A percentile compares a stretch with the other conserved stretches of the same genome.
phyloP scores from a whole-genome alignment of 2,797 vertebrate genomes.

The Amazona finschi region DNA sequence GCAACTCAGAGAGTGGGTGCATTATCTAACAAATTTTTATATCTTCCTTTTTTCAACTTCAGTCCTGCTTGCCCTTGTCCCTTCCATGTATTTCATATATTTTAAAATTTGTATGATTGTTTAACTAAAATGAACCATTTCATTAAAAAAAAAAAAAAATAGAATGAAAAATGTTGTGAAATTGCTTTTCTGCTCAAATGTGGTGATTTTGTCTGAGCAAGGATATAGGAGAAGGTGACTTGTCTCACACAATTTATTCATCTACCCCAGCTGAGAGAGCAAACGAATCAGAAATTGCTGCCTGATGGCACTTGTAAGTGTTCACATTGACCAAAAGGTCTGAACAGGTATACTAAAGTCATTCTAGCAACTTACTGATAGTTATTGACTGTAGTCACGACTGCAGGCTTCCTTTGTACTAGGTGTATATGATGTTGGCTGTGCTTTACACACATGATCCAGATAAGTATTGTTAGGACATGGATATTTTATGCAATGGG shows the following conservation, averaged over 20 bases:
- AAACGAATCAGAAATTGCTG: not conserved
- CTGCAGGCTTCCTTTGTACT: not conserved
- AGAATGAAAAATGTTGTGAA: not conserved
- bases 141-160: not conserved
- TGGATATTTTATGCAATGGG: not conserved
- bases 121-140: not conserved
- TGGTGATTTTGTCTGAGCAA: not conserved
- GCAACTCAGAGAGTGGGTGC: not conserved
- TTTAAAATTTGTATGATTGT: not conserved
- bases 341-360: not conserved
- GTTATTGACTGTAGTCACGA: not conserved
- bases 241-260: not conserved
- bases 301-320: not conserved
- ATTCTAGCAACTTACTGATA: not conserved
- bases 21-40: rapidly evolving
- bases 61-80: not conserved
- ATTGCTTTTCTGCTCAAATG: not conserved
- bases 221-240: not conserved
- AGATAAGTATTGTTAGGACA: not conserved
- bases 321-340: not conserved
- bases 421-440: not conserved
- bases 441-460: not conserved
- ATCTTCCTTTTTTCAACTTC: not conserved
- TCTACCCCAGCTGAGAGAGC: not conserved
- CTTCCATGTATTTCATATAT: not conserved